Base-by-base conservation (phyloP, 2,113 vertebrate species). In the Pedionomus torquatus region DNA sequence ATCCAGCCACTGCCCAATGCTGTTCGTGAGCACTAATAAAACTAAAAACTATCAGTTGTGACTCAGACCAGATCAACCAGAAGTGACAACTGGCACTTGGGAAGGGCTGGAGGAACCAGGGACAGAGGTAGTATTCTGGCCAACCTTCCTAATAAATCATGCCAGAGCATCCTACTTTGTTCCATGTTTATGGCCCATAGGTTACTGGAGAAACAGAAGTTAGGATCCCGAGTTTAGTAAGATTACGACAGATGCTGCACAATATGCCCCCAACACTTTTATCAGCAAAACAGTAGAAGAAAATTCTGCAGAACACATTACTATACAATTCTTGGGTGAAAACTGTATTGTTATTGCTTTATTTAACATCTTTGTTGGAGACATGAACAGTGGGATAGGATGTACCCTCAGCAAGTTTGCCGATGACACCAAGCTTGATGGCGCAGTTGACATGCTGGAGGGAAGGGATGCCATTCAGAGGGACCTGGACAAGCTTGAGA, bases 31-130 rank as follows among this genome's bases (percentile, higher is more conserved):
- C 77, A 31, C 91, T 79, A 96, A 85, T 94, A 94, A 95, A 96
- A 89, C 80, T 84, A 52, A 94, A 95, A 96, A 89, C 80, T 84
- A 52, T 75, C 77, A 97, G 93, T 93, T 96, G 81, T 92, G 93
- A 91, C 87, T 95, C 93, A 84, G 65, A 87, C 81, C 74, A 95
- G 65, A 91, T n/a, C 5, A 3, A 89, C 81, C 60, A 93, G 35
- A 75, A 96, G 83, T 64, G 57, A 84, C 87, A 78, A 55, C 48
- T 84, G 93, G 83, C 70, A 68, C 83, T 79, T 43, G 55, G 35
- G 72, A 95, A 95, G 30, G 72, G 30, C 72, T 91, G 30, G 61
- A 26, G 77, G 48, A 96, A 90, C 43, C 43, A 82, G 26, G 87
- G 61, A 87, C 89, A 84, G 55, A 60, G 89, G 83, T 89, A 71